Percentiles rank a stretch among this genome's conserved stretches.
These are phyloP conservation scores for Cecidostiba fungosa DNA, from an alignment of 2,888 invertebrate species.

Conservation along the genomic window DNA sequence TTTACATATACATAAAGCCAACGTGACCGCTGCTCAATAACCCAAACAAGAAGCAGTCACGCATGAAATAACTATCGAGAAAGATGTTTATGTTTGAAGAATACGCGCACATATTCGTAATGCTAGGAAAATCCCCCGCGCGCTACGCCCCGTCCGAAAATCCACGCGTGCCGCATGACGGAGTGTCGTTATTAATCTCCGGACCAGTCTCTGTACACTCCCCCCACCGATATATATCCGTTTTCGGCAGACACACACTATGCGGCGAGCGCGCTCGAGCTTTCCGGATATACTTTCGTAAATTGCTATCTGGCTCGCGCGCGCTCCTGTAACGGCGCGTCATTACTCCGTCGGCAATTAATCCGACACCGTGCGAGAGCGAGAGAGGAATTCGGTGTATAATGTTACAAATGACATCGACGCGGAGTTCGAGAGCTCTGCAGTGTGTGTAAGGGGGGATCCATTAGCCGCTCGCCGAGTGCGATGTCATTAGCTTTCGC, in stretches of 20 bases:
- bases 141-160: constrained; percentile 39
- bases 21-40: too few relatives aligned
- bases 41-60: not conserved
- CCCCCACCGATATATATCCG: constrained; percentile 58
- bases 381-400: constrained; percentile 61
- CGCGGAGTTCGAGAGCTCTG: constrained; percentile 5
- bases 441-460: constrained; percentile 27
- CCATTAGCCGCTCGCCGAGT: constrained; percentile 56
- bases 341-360: constrained; percentile 76
- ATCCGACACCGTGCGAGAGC: constrained; percentile 66
- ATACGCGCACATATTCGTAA: constrained; percentile 22
- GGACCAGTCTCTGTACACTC: not conserved
- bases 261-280: constrained; percentile 46
- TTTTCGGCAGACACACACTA: constrained; percentile 61
- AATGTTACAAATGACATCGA: constrained; percentile 67
- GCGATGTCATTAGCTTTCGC: constrained; percentile 61
- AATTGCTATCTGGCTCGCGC: constrained; percentile 65
- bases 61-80: not conserved
- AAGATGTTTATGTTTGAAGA: constrained; percentile 28
- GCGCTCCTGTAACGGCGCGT: constrained; percentile 67
- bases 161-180: constrained; percentile 59
- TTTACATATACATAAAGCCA: too few relatives aligned
- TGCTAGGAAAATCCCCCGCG: constrained; percentile 43
- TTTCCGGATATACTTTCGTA: constrained; percentile 66
- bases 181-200: constrained; percentile 66